Evolutionary conservation across 2,113 vertebrate genomes (phyloP), one percentile per base, ranked within the genome.

Genomic region (Pseudorasbora parva): DNA sequence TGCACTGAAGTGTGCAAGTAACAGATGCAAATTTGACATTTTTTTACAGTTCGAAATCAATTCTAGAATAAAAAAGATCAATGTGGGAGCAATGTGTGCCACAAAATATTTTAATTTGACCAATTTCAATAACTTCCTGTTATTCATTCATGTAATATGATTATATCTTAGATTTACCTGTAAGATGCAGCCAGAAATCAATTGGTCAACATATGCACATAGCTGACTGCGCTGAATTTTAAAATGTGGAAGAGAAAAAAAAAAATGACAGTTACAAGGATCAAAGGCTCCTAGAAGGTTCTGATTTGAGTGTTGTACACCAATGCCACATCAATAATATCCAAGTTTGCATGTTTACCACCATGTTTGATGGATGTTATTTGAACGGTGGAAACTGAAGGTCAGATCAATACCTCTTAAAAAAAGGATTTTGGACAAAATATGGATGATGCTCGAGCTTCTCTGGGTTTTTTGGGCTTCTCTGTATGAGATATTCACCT

Each of bases 371-470:
- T 74, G 76, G 76, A 84, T 78, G 68, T 77, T 84, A 23, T 84
- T 69, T 82, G 73, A 77, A 15, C 10, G 54, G 82, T 88, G 86
- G 88, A 78, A 87, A 76, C 78, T 92, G 88, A 93, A 92, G 92
- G 91, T 92, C 89, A 92, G 87, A 93, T 93, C 90, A 90, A 93
- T 93, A 91, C 86, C 86, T 85, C 79, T 90, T 89, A 90, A 89
- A 92, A 73, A 86, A 59, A 45, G 45, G 25, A 30, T 60, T 72
- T 84, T 83, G 84, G 86, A 84, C 84, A 90, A 85, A 91, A 90
- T 86, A 88, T 86, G 82, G 51, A 81, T 77, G 51, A 81, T 77
- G 51, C 60, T 71, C 62, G 59, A 69, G 41, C 73, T 49, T 9
- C 33, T 27, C 25, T 10, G 57, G 37, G n/a, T 6, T 37, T 37